Conservation (phyloP, 2,113 vertebrate species). For the Agelaius tricolor region DNA sequence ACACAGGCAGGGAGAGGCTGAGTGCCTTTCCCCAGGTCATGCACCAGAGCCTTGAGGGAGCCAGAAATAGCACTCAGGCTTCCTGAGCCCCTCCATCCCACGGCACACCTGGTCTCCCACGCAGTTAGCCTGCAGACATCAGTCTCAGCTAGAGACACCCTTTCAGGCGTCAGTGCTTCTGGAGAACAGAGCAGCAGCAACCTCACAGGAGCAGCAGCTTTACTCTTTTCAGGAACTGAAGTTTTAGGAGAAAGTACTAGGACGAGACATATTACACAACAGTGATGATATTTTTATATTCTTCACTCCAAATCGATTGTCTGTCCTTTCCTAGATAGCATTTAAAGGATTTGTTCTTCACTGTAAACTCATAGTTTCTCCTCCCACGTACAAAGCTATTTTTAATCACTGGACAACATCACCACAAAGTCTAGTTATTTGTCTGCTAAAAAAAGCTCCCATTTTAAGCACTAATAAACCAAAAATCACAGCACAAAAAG, state of each 20-base stretch:
- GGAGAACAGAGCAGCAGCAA: background rate
- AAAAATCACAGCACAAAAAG: background rate
- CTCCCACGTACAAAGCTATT: background rate
- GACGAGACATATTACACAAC: background rate
- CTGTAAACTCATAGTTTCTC: background rate
- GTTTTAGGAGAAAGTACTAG: background rate
- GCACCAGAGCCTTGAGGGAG: background rate
- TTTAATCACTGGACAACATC: background rate
- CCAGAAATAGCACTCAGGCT: conserved; percentile 41
- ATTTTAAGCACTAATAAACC: background rate
- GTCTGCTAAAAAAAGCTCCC: background rate
- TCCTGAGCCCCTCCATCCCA: conserved; percentile 13
- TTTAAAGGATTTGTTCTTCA: background rate
- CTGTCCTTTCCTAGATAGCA: background rate
- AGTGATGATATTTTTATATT: background rate
- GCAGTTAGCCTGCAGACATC: background rate
- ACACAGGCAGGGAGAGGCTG: background rate
- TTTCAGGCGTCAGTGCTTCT: background rate
- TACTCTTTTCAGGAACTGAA: background rate
- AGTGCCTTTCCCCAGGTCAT: conserved; percentile 43
- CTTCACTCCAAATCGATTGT: background rate
- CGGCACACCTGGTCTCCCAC: background rate
- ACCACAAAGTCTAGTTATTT: background rate
- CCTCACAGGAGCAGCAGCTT: background rate
- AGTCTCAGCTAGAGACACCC: rapidly evolving